phyloP scores from a whole-genome alignment of 2,888 invertebrate species.

The Cephalotes varians region DNA sequence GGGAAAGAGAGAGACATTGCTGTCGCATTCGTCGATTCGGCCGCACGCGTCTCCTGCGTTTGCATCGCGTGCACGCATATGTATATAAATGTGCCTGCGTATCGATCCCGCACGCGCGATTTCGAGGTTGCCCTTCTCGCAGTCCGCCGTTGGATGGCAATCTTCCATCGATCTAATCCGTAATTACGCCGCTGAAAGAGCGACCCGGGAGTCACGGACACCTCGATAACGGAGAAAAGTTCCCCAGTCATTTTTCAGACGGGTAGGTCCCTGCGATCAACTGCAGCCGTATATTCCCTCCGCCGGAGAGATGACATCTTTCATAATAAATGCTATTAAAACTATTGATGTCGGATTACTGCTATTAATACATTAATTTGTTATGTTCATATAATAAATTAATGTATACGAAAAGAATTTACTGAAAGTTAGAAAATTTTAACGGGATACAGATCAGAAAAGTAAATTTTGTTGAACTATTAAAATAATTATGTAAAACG shows the following conservation, averaged over 20 bases:
- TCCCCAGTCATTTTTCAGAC: conserved; percentile 48
- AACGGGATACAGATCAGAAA: too few relatives aligned
- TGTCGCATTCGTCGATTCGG: conserved; percentile 9
- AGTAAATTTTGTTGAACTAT: too few relatives aligned
- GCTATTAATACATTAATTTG: not conserved
- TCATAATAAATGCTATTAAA: conserved; percentile 36
- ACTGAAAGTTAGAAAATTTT: too few relatives aligned
- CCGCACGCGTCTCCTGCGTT: conserved; percentile 58
- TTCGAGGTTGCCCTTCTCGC: conserved; percentile 61
- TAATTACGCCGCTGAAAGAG: conserved; percentile 77
- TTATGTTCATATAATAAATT: not conserved
- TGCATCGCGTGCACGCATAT: conserved; percentile 56
- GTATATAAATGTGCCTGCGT: conserved; percentile 60
- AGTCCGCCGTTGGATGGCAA: conserved; percentile 66
- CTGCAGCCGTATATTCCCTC: not conserved
- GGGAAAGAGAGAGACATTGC: not conserved
- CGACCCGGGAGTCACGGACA: conserved; percentile 44
- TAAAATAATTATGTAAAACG: too few relatives aligned
- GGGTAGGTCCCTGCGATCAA: conserved; percentile 24
- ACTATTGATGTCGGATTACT: not conserved
- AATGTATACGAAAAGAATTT: too few relatives aligned
- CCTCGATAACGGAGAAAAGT: conserved; percentile 52
- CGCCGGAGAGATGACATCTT: conserved; percentile 35
- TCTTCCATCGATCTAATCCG: conserved; percentile 80
- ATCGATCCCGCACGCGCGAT: conserved; percentile 69